These are phyloP conservation scores for Enteromius fasciolatus DNA, from an alignment of 2,797 vertebrate genomes.

Conservation along the genomic window DNA sequence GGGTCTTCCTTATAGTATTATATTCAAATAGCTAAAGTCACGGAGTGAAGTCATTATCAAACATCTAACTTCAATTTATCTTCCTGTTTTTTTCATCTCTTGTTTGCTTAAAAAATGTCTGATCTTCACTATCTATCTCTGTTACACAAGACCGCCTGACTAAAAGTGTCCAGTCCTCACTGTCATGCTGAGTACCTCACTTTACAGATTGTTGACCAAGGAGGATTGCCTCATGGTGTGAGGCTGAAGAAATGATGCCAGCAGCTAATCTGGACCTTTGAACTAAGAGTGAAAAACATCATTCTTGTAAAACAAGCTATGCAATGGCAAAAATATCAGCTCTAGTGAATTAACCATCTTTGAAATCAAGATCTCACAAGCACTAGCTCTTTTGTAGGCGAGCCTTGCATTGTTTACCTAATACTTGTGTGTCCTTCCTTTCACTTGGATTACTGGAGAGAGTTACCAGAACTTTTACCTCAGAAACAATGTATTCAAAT, in stretches of 20 bases:
- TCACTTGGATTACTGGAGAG: neutral
- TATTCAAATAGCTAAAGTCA: neutral
- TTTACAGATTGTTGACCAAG: neutral
- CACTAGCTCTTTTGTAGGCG: constrained; percentile 6
- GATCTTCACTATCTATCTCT: neutral
- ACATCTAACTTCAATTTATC: neutral
- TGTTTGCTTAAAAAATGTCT: neutral
- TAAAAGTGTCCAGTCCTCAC: neutral
- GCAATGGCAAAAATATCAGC: constrained; percentile 25
- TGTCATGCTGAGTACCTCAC: neutral
- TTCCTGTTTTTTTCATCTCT: neutral
- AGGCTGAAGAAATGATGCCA: constrained; percentile 1
- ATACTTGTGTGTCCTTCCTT: neutral
- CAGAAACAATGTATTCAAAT: constrained; percentile 1
- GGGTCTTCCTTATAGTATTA: neutral
- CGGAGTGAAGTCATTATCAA: neutral
- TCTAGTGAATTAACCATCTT: constrained; percentile 3
- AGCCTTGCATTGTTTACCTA: neutral
- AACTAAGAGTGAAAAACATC: neutral
- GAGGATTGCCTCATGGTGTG: neutral
- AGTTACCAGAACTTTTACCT: neutral
- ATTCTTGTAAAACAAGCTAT: constrained; percentile 33
- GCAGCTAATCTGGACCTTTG: constrained; percentile 21
- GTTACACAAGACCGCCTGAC: neutral
- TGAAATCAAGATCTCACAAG: constrained; percentile 14